Percentiles rank a stretch among this genome's conserved stretches.
Conservation (phyloP, 2,113 vertebrate species). For the Zosterops borbonicus region DNA sequence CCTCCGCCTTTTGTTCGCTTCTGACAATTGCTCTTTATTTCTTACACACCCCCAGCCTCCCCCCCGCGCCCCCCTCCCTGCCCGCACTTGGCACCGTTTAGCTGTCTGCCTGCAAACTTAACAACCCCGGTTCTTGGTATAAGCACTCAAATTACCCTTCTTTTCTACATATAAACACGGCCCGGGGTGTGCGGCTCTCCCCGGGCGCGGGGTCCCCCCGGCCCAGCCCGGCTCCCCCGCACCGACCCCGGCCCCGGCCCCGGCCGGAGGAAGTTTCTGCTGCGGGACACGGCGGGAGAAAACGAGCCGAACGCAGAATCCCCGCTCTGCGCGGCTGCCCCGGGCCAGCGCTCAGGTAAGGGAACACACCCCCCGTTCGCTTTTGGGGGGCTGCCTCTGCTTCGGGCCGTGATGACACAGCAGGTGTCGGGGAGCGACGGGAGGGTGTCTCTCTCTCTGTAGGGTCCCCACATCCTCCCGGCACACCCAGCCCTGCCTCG, state of each 20-base stretch:
- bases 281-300: not conserved
- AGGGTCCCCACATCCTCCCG: not conserved
- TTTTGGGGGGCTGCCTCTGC: not conserved
- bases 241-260: not conserved
- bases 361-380: not conserved
- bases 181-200: slow-evolving; percentile 15
- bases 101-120: slow-evolving; percentile 73
- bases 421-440: not conserved
- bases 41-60: slow-evolving; percentile 47
- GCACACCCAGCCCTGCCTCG: not conserved
- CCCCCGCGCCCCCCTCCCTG: not conserved
- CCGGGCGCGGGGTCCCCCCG: not conserved
- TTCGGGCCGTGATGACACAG: not conserved
- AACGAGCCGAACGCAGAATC: not conserved
- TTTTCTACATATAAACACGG: slow-evolving; percentile 60
- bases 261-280: not conserved
- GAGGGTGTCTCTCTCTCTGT: not conserved
- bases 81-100: slow-evolving; percentile 72
- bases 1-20: slow-evolving; percentile 77
- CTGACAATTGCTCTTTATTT: slow-evolving; percentile 75
- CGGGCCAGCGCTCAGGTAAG: slow-evolving; percentile 48
- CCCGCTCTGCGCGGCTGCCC: not conserved
- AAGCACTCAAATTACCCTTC: slow-evolving; percentile 70
- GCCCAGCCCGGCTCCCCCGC: not conserved
- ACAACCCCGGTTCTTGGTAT: slow-evolving; percentile 57